Evolutionary conservation across 2,888 invertebrate genomes (phyloP), one percentile per base, ranked within the genome.

Genomic region (Eulithis prunata): DNA sequence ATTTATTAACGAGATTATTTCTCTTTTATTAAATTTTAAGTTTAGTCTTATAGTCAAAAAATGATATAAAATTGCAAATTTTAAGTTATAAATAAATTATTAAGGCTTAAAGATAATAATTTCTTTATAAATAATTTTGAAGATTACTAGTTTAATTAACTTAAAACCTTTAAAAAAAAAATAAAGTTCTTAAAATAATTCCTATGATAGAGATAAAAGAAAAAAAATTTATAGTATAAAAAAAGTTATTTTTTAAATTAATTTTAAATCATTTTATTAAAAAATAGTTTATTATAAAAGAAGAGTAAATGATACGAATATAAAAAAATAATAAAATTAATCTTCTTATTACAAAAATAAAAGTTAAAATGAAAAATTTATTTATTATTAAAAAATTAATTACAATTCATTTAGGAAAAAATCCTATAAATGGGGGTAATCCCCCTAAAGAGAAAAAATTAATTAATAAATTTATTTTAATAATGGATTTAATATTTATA

Each of bases 41-140:
- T 64, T 62, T 49, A 60, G 93, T 69, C 71, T 94, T 93, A 92
- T 93, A 94, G 80, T 93, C 91, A 94, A 84, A 62, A 75, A 78
- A 93, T 93, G 94, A 94, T 88, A 82, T 94, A 93, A 94, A 94
- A 94, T 93, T 95, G 94, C 94, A 95, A 94, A 91, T 94, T 94
- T 94, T 88, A 88, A 89, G 87, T 79, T 59, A 74, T 84, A 87
- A 81, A 63, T 65, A 62, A 60, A 55, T 64, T 71, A 86, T 83
- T 94, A 94, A 94, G 93, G 91, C 93, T 94, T 94, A 94, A 92
- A 93, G 93, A 80, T 51, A 52, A 57, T 49, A 66, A 71, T 82
- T n/a, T 84, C 86, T 90, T 91, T 94, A 94, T 94, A 90, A 82
- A 90, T 85, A 94, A 92, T 94, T 95, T 94, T 94, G 94, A 95